Base-by-base conservation (phyloP, 2,888 invertebrate species). In the Cheilosia variabilis region DNA sequence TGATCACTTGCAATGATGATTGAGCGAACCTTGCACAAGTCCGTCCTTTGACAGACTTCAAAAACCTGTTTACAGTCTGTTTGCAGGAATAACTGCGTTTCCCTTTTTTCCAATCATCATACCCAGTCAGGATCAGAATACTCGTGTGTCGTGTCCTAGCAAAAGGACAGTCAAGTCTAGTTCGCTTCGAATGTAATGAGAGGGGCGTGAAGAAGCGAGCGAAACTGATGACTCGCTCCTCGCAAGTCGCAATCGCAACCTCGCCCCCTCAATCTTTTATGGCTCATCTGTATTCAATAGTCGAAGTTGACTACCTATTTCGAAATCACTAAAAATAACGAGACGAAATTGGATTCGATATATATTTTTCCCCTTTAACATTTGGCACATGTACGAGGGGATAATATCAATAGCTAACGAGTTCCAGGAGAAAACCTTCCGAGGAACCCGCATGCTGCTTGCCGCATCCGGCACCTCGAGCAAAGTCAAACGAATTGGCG, bases 311-410 rank as follows among this genome's bases (percentile, higher is more conserved):
- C 72, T 79, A 79, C 78, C 78, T 65, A 79, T 71, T 72, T 79
- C 72, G 65, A 65, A 79, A 79, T 79, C 78, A 79, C 78, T 79
- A 79, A 79, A 72, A 72, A 79, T 79, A 79, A 79, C 78, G 65
- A 65, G 71, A 72, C 58, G 65, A 58, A 72, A 79, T 72, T 79
- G 72, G 71, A 79, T 72, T 60, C 72, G 45, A 50, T 78, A 71
- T 71, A 65, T 22, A 65, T 65, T 65, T 79, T 65, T 57, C 52
- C 47, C 62, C 62, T 57, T 53, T 62, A 77, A 77, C 55, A 69
- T 60, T 69, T 69, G 69, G 62, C 62, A 77, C 68, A 62, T 69
- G 68, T 62, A 69, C 69, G 69, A 69, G 55, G 62, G 69, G 60
- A 77, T 69, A 69, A 77, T 69, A 68, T 62, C 69, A 57, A 68